phyloP scores from a whole-genome alignment of 2,888 invertebrate genomes.

The Parnassius glacialis region DNA sequence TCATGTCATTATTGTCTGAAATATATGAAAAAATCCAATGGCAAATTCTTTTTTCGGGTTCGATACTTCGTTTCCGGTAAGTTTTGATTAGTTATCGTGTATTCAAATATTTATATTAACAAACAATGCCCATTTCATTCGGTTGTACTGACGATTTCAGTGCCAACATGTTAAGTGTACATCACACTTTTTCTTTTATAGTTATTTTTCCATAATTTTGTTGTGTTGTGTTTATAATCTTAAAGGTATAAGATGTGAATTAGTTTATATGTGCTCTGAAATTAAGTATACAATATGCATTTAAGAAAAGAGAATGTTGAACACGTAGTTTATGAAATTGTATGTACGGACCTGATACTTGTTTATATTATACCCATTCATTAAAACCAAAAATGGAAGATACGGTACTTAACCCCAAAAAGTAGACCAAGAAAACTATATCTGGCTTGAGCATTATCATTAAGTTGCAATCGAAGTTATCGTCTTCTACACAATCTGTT shows the following conservation, averaged over 20 bases:
- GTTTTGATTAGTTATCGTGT: constrained; percentile 54
- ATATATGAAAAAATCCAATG: constrained; percentile 85
- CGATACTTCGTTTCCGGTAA: constrained; percentile 89
- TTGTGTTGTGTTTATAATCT: constrained; percentile 3
- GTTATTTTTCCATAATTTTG: constrained; percentile 28
- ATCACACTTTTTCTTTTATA: constrained; percentile 34
- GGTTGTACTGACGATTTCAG: constrained; percentile 29
- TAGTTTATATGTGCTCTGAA: neutral
- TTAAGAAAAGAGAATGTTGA: neutral
- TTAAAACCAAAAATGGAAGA: too few species aligned
- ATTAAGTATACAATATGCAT: neutral
- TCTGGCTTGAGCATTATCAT: too few species aligned
- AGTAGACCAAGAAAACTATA: too few species aligned
- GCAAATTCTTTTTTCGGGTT: constrained; percentile 94
- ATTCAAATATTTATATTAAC: constrained; percentile 37
- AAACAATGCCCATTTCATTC: constrained; percentile 36
- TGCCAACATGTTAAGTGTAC: constrained; percentile 63
- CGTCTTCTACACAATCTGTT: too few species aligned
- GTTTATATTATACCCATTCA: constrained; percentile 25
- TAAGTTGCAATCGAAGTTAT: too few species aligned
- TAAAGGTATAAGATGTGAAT: neutral
- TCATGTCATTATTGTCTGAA: constrained; percentile 84
- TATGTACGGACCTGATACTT: constrained; percentile 20
- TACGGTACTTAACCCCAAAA: too few species aligned
- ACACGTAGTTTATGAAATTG: constrained; percentile 16